Evolutionary conservation across 2,888 invertebrate species (phyloP).

Genomic region (Cryptops parisi): DNA sequence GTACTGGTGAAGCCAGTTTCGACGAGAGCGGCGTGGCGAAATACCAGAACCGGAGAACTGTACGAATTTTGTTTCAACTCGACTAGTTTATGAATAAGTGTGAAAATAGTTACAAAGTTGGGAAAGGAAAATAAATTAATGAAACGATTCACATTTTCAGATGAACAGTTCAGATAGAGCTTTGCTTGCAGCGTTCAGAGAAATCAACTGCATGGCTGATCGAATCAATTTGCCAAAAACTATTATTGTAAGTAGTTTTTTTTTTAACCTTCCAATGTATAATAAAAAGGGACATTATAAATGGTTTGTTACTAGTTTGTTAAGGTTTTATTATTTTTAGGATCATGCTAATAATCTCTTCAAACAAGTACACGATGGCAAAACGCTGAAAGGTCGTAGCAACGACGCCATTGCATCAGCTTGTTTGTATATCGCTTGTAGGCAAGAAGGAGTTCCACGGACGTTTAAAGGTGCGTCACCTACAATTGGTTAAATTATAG

Average conservation of each 20-base stretch:
- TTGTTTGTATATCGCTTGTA: constrained; percentile 95
- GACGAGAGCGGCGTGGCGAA: constrained; percentile 61
- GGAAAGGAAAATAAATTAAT: neutral
- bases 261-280: neutral
- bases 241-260: constrained; percentile 47
- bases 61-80: constrained; percentile 22
- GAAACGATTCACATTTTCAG: constrained; percentile 26
- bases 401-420: constrained; percentile 99
- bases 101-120: neutral
- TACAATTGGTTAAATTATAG: too few relatives aligned
- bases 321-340: constrained; percentile 25
- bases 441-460: constrained; percentile 95
- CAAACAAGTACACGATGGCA: constrained; percentile 91
- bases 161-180: constrained; percentile 93
- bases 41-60: constrained; percentile 48
- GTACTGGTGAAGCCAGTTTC: constrained; percentile 62
- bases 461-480: constrained; percentile 55
- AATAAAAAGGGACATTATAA: neutral
- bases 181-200: constrained; percentile 86
- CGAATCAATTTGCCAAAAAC: constrained; percentile 92
- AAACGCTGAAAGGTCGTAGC: constrained; percentile 84
- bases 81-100: too few relatives aligned
- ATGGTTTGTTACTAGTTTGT: constrained; percentile 6
- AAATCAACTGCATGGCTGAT: constrained; percentile 97
- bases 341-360: constrained; percentile 93